These are phyloP conservation scores for Machaerirhynchus nigripectus DNA, from an alignment of 2,113 vertebrate species.

Conservation along the genomic window DNA sequence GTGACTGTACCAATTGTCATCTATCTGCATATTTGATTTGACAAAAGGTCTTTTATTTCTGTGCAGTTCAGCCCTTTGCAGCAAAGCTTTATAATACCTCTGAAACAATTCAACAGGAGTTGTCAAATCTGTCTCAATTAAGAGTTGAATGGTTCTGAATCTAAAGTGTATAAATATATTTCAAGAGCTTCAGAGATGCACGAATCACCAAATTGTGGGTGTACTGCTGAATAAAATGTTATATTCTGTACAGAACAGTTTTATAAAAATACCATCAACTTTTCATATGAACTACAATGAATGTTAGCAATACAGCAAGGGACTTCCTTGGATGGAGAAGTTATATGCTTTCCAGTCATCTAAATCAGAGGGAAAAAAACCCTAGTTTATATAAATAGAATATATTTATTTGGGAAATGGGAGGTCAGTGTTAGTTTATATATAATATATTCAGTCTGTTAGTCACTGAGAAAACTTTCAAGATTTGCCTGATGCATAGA, in stretches of 20 bases:
- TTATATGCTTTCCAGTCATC: background rate
- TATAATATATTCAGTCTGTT: background rate
- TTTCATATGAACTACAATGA: background rate
- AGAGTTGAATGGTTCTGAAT: constrained; percentile 24
- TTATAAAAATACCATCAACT: constrained; percentile 19
- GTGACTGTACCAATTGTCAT: background rate
- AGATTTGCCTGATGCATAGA: background rate
- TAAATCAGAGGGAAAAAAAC: background rate
- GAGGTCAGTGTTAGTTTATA: background rate
- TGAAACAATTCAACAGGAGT: constrained; percentile 25
- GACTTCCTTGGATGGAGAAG: background rate
- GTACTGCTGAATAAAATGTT: constrained; percentile 38
- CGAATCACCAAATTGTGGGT: constrained; percentile 7
- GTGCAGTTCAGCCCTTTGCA: background rate
- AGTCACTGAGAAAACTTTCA: background rate
- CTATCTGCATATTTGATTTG: constrained; percentile 11
- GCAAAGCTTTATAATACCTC: background rate
- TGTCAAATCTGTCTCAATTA: constrained; percentile 50
- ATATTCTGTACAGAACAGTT: constrained; percentile 39
- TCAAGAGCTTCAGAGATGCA: constrained; percentile 21
- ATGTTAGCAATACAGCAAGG: background rate
- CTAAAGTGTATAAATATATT: constrained; percentile 34
- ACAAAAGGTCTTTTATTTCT: constrained; percentile 39
- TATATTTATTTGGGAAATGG: background rate
- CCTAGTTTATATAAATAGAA: background rate